Evolutionary conservation across 2,797 vertebrate genomes (phyloP).

Genomic region (Sus cebifrons): DNA sequence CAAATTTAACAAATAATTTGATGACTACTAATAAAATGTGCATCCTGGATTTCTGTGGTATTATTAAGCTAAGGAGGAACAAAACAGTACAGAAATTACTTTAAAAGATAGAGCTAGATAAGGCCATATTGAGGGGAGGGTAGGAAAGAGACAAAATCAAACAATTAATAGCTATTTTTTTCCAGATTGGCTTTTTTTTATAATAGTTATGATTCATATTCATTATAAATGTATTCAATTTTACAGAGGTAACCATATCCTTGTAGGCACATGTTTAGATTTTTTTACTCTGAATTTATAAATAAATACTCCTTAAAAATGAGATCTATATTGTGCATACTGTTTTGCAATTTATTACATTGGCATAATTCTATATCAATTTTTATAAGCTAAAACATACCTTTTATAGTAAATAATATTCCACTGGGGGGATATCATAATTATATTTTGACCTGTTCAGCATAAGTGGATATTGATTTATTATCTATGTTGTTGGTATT

Average conservation of each 20-base stretch:
- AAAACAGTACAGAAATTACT: background rate
- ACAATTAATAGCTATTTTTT: background rate
- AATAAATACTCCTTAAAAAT: background rate
- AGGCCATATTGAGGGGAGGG: background rate
- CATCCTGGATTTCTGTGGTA: background rate
- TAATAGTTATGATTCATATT: background rate
- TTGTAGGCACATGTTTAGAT: background rate
- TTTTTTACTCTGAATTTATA: constrained; percentile 34
- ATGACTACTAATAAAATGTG: background rate
- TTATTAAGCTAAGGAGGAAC: background rate
- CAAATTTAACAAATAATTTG: constrained; percentile 29
- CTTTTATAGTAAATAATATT: background rate
- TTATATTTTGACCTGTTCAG: constrained; percentile 59
- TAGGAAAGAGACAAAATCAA: background rate
- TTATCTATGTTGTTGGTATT: constrained; percentile 28
- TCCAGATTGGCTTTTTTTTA: constrained; percentile 10
- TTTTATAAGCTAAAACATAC: background rate
- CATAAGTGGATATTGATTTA: constrained; percentile 10
- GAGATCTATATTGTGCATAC: background rate
- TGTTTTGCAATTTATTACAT: background rate
- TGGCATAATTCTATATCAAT: background rate
- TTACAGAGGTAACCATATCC: background rate
- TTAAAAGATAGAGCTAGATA: background rate
- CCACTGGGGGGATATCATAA: background rate
- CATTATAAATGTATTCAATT: background rate